Conservation (phyloP, 64 coral and sea anemone genomes). For the Astreopora myriophthalma region DNA sequence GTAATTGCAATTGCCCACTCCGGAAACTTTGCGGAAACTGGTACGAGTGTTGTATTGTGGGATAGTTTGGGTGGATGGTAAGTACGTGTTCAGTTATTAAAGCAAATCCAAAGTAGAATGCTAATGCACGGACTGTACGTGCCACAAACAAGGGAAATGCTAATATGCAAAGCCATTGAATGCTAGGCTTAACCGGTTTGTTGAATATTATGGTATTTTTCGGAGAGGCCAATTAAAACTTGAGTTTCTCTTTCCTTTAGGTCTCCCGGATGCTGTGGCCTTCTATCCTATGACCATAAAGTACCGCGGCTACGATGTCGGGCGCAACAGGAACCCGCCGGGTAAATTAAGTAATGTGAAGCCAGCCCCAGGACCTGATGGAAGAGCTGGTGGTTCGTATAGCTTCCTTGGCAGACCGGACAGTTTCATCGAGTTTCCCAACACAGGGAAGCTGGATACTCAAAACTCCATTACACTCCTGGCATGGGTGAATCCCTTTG, state of each 20-base stretch:
- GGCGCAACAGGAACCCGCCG: slow-evolving; percentile 76
- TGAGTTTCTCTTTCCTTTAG: not conserved
- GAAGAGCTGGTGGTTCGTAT: slow-evolving; percentile 58
- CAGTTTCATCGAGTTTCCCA: slow-evolving; percentile 83
- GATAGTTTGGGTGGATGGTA: no score
- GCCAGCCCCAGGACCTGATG: slow-evolving; percentile 75
- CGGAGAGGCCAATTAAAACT: not conserved
- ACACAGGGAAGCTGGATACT: slow-evolving; percentile 75
- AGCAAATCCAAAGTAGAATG: no score
- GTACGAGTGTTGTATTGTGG: no score
- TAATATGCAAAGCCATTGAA: no score
- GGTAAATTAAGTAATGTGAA: slow-evolving; percentile 64
- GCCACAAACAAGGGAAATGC: no score
- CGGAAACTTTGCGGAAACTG: no score
- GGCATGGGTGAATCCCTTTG: slow-evolving; percentile 77
- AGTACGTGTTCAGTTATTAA: no score
- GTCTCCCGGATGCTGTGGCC: slow-evolving; percentile 60
- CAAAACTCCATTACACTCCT: slow-evolving; percentile 81
- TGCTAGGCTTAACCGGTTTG: no score
- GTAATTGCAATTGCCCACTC: no score
- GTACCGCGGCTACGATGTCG: slow-evolving; percentile 41
- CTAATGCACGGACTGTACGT: no score
- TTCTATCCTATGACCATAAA: slow-evolving; percentile 76
- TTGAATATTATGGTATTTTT: no score
- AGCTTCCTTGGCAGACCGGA: slow-evolving; percentile 57